phyloP scores from a whole-genome alignment of 2,888 invertebrate species.

The Torymus auratus region DNA sequence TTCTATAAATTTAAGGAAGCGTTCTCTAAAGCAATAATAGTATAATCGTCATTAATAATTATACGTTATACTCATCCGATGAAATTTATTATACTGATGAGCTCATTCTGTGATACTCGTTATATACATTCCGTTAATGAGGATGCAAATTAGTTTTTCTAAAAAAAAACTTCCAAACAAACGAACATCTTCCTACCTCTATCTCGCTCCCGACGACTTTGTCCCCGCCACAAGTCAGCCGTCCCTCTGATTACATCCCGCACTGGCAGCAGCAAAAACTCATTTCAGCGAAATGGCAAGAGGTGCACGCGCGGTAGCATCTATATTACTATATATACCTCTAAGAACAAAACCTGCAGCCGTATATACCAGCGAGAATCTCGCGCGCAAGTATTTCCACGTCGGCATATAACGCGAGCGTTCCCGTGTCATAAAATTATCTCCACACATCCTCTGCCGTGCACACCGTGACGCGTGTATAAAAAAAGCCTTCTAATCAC shows the following conservation, averaged over 20 bases:
- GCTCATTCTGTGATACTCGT: too few species aligned
- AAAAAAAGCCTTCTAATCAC: constrained; percentile 6
- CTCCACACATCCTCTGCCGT: background rate
- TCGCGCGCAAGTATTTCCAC: background rate
- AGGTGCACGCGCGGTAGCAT: background rate
- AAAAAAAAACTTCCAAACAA: background rate
- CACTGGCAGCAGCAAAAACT: constrained; percentile 21
- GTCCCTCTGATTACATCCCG: constrained; percentile 30
- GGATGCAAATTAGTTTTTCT: too few species aligned
- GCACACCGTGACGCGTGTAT: too few species aligned
- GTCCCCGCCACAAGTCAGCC: background rate
- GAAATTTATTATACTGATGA: too few species aligned
- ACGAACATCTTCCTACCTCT: too few species aligned
- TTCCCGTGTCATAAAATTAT: constrained; percentile 18
- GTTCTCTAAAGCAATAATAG: too few species aligned
- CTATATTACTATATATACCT: background rate
- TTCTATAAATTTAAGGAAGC: too few species aligned
- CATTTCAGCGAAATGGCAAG: constrained; percentile 5
- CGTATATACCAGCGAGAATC: background rate
- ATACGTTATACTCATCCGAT: too few species aligned
- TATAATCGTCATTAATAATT: too few species aligned
- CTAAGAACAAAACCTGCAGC: background rate
- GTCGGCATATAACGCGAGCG: background rate
- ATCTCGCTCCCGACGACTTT: background rate
- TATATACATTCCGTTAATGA: too few species aligned